Conservation (phyloP, 1,140 invertebrate genomes). For the Trypoxylus dichotomus region DNA sequence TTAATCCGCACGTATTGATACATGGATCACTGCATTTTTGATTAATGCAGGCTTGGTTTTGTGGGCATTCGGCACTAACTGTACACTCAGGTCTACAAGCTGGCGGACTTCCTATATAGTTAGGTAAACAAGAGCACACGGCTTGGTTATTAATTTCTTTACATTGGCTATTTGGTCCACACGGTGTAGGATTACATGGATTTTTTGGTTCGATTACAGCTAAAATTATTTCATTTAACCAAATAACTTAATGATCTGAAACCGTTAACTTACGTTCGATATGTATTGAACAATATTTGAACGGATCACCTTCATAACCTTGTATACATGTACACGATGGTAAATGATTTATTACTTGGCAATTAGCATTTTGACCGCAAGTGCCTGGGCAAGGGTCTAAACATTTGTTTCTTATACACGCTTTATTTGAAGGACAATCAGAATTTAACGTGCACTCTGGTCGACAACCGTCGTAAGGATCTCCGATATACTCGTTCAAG, state of each 20-base stretch:
- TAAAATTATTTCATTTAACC: conserved; percentile 34
- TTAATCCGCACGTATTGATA: conserved; percentile 74
- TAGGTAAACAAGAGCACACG: conserved; percentile 75
- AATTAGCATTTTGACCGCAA: conserved; percentile 77
- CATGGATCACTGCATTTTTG: conserved; percentile 83
- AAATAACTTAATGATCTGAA: conserved; percentile 23
- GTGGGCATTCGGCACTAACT: conserved; percentile 74
- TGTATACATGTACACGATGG: conserved; percentile 75
- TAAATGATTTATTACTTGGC: conserved; percentile 77
- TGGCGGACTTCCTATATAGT: conserved; percentile 75
- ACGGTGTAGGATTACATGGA: conserved; percentile 77
- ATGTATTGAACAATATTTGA: conserved; percentile 70
- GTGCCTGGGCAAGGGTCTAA: conserved; percentile 80
- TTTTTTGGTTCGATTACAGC: conserved; percentile 56
- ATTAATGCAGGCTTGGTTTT: conserved; percentile 72
- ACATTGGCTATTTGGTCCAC: conserved; percentile 79
- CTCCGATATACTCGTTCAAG: conserved; percentile 67
- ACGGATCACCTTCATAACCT: conserved; percentile 79
- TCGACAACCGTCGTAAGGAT: conserved; percentile 72
- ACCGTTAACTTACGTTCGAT: conserved; percentile 56
- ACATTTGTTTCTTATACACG: conserved; percentile 81
- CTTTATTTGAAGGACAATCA: conserved; percentile 75
- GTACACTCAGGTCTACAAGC: conserved; percentile 77
- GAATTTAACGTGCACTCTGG: conserved; percentile 77
- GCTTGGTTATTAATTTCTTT: conserved; percentile 69